Evolutionary conservation across 92 coral and sea anemone species (phyloP).

Genomic region (Diadumene lineata): DNA sequence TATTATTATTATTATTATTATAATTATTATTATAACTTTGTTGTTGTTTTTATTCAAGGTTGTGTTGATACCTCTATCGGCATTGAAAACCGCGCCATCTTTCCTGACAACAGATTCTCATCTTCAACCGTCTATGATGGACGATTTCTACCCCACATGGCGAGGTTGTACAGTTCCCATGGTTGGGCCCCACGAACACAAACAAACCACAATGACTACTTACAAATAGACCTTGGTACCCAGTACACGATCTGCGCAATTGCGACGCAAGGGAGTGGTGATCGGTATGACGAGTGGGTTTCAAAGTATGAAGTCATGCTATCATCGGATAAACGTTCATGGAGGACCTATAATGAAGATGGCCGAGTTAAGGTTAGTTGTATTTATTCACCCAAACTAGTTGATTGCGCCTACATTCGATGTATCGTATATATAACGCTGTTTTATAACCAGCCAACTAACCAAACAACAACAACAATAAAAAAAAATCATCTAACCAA

Average conservation of each 20-base stretch:
- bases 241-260: constrained; percentile 8
- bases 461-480: too few species aligned
- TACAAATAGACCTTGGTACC: constrained; percentile 18
- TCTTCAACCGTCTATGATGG: background rate
- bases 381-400: too few species aligned
- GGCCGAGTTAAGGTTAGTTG: constrained; percentile 5
- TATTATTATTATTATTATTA: too few species aligned
- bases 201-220: constrained; percentile 1
- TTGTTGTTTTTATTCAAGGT: too few species aligned
- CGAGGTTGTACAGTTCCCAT: background rate
- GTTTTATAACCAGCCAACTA: too few species aligned
- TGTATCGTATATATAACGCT: too few species aligned
- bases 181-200: constrained; percentile 9
- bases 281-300: background rate
- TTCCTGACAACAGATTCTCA: constrained; percentile 3
- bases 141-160: background rate
- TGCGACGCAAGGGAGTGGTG: constrained; percentile 11
- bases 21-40: too few species aligned
- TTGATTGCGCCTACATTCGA: too few species aligned
- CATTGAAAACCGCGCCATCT: background rate
- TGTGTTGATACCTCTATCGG: constrained; percentile 17
- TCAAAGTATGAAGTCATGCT: background rate
- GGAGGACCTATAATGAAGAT: constrained; percentile 3
- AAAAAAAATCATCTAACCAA: too few species aligned
- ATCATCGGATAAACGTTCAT: constrained; percentile 2